Evolutionary conservation across 1,140 invertebrate species (phyloP).

Genomic region (Lerema accius): DNA sequence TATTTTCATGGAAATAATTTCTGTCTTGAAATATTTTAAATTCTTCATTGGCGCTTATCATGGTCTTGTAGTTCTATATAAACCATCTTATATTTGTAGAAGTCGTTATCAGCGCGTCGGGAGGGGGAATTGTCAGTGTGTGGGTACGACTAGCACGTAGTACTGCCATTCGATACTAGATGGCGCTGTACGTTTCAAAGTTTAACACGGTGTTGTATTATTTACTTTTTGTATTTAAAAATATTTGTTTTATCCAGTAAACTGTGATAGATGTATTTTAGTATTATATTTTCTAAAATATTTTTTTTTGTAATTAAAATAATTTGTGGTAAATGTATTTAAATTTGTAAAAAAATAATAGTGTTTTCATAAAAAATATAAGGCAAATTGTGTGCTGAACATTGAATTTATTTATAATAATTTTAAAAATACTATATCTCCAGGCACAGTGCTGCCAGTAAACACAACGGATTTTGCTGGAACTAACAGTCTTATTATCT

Average conservation of each 20-base stretch:
- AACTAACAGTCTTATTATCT: slow-evolving; percentile 53
- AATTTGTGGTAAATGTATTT: too few species aligned
- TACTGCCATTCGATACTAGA: slow-evolving; percentile 68
- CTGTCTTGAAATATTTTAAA: too few species aligned
- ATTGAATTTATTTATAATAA: too few species aligned
- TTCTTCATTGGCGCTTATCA: slow-evolving; percentile 21
- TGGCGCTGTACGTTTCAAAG: slow-evolving; percentile 51
- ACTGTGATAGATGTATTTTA: too few species aligned
- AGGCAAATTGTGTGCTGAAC: too few species aligned
- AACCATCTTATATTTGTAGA: slow-evolving; percentile 5
- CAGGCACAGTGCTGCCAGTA: slow-evolving; percentile 35
- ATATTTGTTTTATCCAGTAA: too few species aligned
- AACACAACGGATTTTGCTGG: slow-evolving; percentile 32
- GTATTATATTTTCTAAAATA: too few species aligned
- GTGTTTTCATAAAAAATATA: too few species aligned
- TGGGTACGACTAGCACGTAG: slow-evolving; percentile 42
- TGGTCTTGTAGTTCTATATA: slow-evolving; percentile 12
- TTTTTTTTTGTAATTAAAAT: too few species aligned
- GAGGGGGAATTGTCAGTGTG: slow-evolving; percentile 32
- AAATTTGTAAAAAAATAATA: too few species aligned
- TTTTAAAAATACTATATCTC: not conserved
- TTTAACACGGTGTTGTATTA: not conserved
- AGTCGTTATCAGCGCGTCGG: slow-evolving; percentile 9
- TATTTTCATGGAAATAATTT: too few species aligned
- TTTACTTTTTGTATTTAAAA: too few species aligned